Evolutionary conservation across 2,888 invertebrate species (phyloP).

Genomic region (Anticlea derivata): DNA sequence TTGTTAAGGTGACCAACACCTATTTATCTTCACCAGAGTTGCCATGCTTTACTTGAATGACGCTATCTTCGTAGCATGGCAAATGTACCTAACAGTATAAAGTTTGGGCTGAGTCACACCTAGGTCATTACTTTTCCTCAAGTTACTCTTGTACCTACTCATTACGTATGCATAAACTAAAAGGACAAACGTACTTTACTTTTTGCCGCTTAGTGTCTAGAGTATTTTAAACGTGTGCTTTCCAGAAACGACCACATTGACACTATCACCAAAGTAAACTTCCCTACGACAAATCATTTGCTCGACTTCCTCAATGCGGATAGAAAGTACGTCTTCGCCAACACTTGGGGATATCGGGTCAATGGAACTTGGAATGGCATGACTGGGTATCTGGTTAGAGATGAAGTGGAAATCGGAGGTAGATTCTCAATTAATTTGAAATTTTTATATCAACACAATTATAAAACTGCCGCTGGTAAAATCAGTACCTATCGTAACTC

Average conservation of each 20-base stretch:
- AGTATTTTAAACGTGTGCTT: conserved; percentile 28
- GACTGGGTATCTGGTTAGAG: conserved; percentile 84
- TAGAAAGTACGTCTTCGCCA: conserved; percentile 76
- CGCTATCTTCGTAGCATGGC: too few relatives aligned
- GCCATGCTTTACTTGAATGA: too few relatives aligned
- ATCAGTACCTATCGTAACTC: too few relatives aligned
- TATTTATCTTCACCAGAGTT: too few relatives aligned
- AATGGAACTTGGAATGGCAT: conserved; percentile 86
- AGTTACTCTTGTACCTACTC: too few relatives aligned
- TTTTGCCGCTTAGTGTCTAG: not conserved
- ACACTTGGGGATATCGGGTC: conserved; percentile 85
- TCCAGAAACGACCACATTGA: conserved; percentile 79
- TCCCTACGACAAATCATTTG: conserved; percentile 82
- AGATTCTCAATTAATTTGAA: too few relatives aligned
- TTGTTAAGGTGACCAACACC: too few relatives aligned
- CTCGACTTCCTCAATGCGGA: conserved; percentile 83
- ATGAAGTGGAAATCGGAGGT: conserved; percentile 86
- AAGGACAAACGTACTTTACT: not conserved
- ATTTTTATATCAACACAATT: too few relatives aligned
- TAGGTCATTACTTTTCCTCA: not conserved
- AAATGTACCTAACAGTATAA: too few relatives aligned
- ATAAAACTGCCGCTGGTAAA: too few relatives aligned
- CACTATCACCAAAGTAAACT: conserved; percentile 86
- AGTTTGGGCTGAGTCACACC: not conserved
- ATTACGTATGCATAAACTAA: not conserved